phyloP scores from a whole-genome alignment of 2,888 invertebrate species.

The Eristalis pertinax region DNA sequence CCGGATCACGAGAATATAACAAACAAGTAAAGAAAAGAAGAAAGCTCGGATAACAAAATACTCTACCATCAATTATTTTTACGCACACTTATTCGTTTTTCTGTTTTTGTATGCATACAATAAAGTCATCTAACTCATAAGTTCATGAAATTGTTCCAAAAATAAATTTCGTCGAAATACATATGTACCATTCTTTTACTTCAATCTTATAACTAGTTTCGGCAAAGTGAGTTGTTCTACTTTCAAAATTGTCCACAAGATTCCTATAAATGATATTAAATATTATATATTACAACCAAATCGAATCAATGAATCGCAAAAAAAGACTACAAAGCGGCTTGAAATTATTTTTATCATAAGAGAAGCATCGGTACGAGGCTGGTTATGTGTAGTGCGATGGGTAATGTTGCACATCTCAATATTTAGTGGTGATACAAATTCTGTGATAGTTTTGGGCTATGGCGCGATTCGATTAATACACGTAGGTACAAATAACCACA shows the following conservation, averaged over 20 bases:
- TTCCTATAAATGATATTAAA: slow-evolving; percentile 13
- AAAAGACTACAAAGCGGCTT: slow-evolving; percentile 79
- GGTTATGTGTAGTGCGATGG: too few species aligned
- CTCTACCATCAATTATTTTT: neutral
- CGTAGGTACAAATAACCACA: too few species aligned
- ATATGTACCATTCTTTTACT: slow-evolving; percentile 11
- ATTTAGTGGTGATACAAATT: too few species aligned
- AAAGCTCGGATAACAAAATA: neutral
- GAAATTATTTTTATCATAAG: slow-evolving; percentile 49
- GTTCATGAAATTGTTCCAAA: slow-evolving; percentile 30
- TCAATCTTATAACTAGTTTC: slow-evolving; percentile 20
- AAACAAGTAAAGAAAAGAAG: neutral
- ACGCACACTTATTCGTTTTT: neutral
- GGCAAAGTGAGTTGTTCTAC: slow-evolving; percentile 13
- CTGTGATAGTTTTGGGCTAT: too few species aligned
- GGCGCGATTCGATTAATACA: too few species aligned
- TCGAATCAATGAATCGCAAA: slow-evolving; percentile 82
- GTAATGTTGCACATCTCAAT: too few species aligned
- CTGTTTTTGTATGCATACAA: neutral
- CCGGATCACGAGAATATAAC: neutral
- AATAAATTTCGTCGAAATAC: slow-evolving; percentile 22
- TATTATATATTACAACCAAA: slow-evolving; percentile 80
- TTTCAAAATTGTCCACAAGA: slow-evolving; percentile 29
- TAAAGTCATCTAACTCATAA: neutral
- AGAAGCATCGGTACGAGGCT: too few species aligned